Percentiles rank a stretch among this genome's conserved stretches.
These are phyloP conservation scores for Peromyscus leucopus DNA, from an alignment of 2,113 vertebrate genomes.

Conservation along the genomic window DNA sequence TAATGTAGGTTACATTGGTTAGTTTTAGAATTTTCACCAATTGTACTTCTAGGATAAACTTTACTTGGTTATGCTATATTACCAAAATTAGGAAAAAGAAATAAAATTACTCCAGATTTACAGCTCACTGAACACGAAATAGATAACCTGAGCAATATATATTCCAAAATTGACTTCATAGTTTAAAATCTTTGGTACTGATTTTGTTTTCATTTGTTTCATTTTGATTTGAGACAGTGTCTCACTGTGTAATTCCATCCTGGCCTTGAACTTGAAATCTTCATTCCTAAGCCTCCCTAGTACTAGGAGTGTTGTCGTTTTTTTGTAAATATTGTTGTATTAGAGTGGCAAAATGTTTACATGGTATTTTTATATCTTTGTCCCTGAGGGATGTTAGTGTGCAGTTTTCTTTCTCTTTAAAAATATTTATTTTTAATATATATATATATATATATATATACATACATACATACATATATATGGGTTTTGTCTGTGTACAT, in stretches of 20 bases:
- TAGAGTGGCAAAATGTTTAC: not conserved
- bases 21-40: conserved; percentile 29
- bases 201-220: not conserved
- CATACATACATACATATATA: too few species aligned
- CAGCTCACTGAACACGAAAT: not conserved
- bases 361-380: not conserved
- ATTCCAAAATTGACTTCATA: not conserved
- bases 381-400: not conserved
- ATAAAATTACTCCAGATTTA: not conserved
- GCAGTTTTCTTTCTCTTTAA: not conserved
- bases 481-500: not conserved
- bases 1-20: not conserved
- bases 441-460: not conserved
- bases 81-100: conserved; percentile 42
- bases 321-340: not conserved
- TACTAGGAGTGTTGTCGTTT: not conserved
- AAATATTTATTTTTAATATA: not conserved
- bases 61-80: not conserved
- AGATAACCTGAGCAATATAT: not conserved
- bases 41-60: conserved; percentile 32
- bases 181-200: not conserved
- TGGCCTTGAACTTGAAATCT: not conserved
- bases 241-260: not conserved
- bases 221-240: not conserved
- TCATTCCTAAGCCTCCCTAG: not conserved